Evolutionary conservation across 2,797 vertebrate species (phyloP).

Genomic region (Emys orbicularis): DNA sequence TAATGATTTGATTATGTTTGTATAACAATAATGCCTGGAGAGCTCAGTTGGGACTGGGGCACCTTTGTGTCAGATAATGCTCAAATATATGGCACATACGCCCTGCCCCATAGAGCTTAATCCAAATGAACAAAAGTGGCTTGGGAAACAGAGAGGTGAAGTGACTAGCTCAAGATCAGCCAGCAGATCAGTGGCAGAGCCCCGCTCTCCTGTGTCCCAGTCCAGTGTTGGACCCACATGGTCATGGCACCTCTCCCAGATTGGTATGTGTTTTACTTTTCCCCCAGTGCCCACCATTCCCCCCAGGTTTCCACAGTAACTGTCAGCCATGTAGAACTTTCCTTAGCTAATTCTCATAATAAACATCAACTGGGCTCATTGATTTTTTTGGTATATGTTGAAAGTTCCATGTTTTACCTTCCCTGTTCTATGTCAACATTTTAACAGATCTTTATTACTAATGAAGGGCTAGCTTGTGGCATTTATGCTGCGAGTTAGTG

Average conservation of each 20-base stretch:
- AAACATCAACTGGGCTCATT: too few relatives aligned
- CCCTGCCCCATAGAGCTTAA: not conserved
- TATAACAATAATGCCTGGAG: not conserved
- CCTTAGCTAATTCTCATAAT: slow-evolving; percentile 22
- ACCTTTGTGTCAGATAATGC: not conserved
- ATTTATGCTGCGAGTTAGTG: not conserved
- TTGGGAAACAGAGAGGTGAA: not conserved
- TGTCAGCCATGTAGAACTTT: not conserved
- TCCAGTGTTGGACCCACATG: not conserved
- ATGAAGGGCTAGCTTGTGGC: not conserved
- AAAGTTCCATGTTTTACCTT: not conserved
- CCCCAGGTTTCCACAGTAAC: not conserved
- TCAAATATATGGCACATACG: not conserved
- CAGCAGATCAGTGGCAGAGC: not conserved
- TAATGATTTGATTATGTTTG: not conserved
- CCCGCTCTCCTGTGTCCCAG: not conserved
- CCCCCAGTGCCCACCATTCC: not conserved
- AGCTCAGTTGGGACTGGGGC: not conserved
- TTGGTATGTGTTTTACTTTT: not conserved
- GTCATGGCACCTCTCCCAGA: not conserved
- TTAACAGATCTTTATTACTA: not conserved
- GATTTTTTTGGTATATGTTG: too few relatives aligned
- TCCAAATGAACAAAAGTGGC: slow-evolving; percentile 8
- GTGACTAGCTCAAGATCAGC: not conserved
- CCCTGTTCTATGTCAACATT: not conserved